Percentiles rank a stretch among this genome's conserved stretches.
These are phyloP conservation scores for Brachypodius melanocephalos DNA, from an alignment of 2,113 vertebrate species.

Conservation along the genomic window DNA sequence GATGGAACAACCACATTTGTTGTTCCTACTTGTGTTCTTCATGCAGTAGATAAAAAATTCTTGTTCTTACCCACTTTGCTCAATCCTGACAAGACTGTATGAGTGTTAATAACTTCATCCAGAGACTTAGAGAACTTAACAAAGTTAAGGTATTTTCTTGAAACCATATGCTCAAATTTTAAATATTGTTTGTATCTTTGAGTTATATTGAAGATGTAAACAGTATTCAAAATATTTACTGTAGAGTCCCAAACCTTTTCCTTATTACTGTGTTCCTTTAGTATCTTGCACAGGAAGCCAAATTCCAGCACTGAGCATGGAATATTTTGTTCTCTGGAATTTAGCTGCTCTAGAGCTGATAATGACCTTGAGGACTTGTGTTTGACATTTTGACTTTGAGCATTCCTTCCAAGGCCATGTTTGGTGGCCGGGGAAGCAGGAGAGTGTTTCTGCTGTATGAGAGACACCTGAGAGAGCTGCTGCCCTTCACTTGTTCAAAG, in stretches of 20 bases:
- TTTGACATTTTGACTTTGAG: background rate
- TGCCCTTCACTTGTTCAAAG: background rate
- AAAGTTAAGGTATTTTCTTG: background rate
- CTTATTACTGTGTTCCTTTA: background rate
- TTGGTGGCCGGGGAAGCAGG: background rate
- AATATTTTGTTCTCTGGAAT: background rate
- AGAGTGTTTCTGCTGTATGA: background rate
- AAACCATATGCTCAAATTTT: background rate
- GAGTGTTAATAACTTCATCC: background rate
- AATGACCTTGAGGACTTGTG: background rate
- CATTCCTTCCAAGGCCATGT: background rate
- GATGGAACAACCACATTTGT: background rate
- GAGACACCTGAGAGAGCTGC: background rate
- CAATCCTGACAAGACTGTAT: background rate
- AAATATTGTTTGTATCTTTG: background rate
- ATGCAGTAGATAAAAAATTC: background rate
- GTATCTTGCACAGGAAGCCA: background rate
- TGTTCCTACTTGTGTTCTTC: background rate
- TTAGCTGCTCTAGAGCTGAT: background rate
- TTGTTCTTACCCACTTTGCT: background rate
- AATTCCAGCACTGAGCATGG: background rate
- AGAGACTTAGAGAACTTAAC: background rate
- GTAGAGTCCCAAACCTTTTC: background rate
- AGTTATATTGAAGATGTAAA: background rate
- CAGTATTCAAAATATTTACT: background rate